Evolutionary conservation across 2,888 invertebrate species (phyloP).

Genomic region (Cataglyphis livida): DNA sequence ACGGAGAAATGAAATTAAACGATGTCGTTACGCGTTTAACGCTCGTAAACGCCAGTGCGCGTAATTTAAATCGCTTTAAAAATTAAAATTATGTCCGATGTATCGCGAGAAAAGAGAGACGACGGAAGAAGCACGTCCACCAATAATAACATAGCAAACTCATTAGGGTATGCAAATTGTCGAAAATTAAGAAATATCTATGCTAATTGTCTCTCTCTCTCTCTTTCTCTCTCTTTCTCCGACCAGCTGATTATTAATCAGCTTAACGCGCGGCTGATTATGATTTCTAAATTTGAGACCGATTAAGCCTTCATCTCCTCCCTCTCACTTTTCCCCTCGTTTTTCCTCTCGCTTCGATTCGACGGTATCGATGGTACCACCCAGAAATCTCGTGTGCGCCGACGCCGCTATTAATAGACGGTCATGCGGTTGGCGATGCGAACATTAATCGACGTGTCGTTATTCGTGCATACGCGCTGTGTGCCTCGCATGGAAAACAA

Average conservation of each 20-base stretch:
- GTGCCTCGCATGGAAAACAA: constrained; percentile 81
- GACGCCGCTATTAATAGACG: constrained; percentile 79
- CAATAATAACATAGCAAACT: neutral
- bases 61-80: constrained; percentile 25
- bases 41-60: constrained; percentile 27
- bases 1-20: constrained; percentile 18
- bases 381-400: constrained; percentile 71
- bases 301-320: neutral
- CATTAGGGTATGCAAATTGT: neutral
- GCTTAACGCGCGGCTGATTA: neutral
- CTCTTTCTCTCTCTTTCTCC: neutral
- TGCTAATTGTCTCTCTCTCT: neutral
- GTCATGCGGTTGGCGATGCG: constrained; percentile 76
- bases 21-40: constrained; percentile 8
- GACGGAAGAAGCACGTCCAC: neutral
- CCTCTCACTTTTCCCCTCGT: neutral
- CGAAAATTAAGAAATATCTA: neutral
- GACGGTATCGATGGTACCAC: constrained; percentile 53
- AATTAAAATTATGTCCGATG: neutral
- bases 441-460: constrained; percentile 81
- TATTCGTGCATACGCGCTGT: constrained; percentile 79
- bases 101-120: neutral
- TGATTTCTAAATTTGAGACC: constrained; percentile 12
- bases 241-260: neutral
- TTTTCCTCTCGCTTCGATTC: neutral